A percentile compares a stretch with the other conserved stretches of the same genome.
phyloP scores from a whole-genome alignment of 23 tunicate genomes.

The Clavelina lepadiformis region DNA sequence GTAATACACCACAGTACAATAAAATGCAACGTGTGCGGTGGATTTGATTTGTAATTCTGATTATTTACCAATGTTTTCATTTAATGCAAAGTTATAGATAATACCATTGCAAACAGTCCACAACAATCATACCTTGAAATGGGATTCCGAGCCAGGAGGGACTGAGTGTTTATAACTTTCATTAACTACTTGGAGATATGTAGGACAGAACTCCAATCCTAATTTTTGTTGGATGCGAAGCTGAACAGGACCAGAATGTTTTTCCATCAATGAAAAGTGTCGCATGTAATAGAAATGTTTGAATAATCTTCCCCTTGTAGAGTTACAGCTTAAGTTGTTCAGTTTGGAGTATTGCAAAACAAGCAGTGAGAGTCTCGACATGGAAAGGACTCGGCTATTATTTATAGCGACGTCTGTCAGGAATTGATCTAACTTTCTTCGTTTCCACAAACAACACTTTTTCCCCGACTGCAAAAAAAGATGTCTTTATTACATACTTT shows the following conservation, averaged over 20 bases:
- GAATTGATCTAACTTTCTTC: slow-evolving; percentile 59
- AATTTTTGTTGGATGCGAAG: slow-evolving; percentile 47
- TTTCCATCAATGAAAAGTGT: slow-evolving; percentile 33
- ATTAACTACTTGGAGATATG: slow-evolving; percentile 66
- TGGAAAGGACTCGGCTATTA: slow-evolving; percentile 1
- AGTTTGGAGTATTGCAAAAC: not conserved
- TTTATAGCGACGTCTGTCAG: slow-evolving; percentile 12
- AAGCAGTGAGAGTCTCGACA: not conserved
- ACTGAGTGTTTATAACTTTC: slow-evolving; percentile 93
- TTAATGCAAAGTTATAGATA: too few relatives aligned
- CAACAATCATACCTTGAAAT: slow-evolving; percentile 60
- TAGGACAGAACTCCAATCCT: slow-evolving; percentile 26
- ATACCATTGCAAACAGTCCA: too few relatives aligned
- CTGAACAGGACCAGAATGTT: slow-evolving; percentile 50
- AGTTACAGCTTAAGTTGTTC: too few relatives aligned
- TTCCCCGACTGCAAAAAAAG: slow-evolving; percentile 44
- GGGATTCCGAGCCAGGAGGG: slow-evolving; percentile 89
- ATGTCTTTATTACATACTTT: too few relatives aligned
- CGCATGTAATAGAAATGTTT: too few relatives aligned
- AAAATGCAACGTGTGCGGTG: too few relatives aligned
- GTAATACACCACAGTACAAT: too few relatives aligned
- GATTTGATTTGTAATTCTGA: too few relatives aligned
- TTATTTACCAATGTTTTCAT: too few relatives aligned
- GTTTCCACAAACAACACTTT: slow-evolving; percentile 77
- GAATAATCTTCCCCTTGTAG: too few relatives aligned